Evolutionary conservation across 64 coral and sea anemone genomes (phyloP).

Genomic region (Stichodactyla helianthus): DNA sequence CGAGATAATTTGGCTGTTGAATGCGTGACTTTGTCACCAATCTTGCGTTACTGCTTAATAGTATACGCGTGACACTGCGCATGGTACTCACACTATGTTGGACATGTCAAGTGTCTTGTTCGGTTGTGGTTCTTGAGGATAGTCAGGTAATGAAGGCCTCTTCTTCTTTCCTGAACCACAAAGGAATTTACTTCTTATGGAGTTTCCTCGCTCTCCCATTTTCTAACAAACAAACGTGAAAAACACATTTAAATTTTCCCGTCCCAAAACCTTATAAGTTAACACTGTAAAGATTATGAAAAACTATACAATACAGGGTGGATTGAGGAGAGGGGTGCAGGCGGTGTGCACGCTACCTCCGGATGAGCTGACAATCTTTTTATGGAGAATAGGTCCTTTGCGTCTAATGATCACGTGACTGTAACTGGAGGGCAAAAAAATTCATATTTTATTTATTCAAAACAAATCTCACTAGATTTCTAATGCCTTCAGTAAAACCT

Average conservation of each 20-base stretch:
- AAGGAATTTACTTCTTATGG: constrained; percentile 80
- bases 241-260: background rate
- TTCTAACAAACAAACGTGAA: constrained; percentile 56
- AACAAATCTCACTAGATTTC: no score
- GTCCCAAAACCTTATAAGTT: background rate
- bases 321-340: no score
- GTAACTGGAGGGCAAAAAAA: no score
- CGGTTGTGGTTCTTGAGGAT: constrained; percentile 69
- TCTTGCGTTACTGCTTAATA: no score
- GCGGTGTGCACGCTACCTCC: no score
- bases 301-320: background rate
- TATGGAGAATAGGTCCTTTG: no score
- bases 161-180: constrained; percentile 77
- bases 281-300: background rate
- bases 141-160: constrained; percentile 75
- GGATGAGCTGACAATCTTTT: no score
- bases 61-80: no score
- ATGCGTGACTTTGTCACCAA: background rate
- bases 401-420: no score
- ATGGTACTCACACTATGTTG: constrained; percentile 82
- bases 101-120: constrained; percentile 92
- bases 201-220: constrained; percentile 80
- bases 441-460: no score
- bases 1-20: no score
- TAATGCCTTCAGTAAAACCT: no score